phyloP scores from a whole-genome alignment of 2,888 invertebrate genomes.

The Morinoia aosen region DNA sequence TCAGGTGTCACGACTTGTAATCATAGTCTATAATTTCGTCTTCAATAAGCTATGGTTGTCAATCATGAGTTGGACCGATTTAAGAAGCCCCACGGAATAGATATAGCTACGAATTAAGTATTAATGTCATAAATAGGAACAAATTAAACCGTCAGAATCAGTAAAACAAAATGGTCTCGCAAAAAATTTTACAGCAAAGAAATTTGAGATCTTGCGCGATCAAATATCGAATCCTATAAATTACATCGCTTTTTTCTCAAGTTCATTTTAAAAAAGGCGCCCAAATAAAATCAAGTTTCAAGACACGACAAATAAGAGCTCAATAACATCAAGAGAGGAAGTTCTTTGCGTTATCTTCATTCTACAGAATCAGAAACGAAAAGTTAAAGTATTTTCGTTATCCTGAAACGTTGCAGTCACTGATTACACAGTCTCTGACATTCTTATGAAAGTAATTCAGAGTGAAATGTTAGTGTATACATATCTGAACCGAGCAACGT shows the following conservation, averaged over 20 bases:
- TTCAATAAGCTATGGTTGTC: background rate
- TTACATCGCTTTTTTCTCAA: background rate
- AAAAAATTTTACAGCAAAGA: background rate
- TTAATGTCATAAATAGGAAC: background rate
- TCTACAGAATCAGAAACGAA: background rate
- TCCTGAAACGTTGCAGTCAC: too few relatives aligned
- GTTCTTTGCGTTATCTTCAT: too few relatives aligned
- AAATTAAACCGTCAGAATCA: background rate
- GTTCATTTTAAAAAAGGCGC: too few relatives aligned
- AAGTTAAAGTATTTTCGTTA: background rate
- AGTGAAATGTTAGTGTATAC: too few relatives aligned
- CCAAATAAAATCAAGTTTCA: too few relatives aligned
- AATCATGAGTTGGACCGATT: background rate
- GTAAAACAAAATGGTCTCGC: background rate
- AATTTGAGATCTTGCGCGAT: background rate
- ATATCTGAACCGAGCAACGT: too few relatives aligned
- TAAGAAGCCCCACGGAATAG: background rate
- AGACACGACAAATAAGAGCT: too few relatives aligned
- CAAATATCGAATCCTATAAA: background rate
- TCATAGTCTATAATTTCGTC: too few relatives aligned
- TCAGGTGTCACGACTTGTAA: too few relatives aligned
- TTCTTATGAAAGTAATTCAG: too few relatives aligned
- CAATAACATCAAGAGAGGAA: too few relatives aligned
- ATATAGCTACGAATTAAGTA: background rate
- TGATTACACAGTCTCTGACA: too few relatives aligned